phyloP scores from a whole-genome alignment of 2,113 vertebrate genomes.

The Lasiurus borealis region DNA sequence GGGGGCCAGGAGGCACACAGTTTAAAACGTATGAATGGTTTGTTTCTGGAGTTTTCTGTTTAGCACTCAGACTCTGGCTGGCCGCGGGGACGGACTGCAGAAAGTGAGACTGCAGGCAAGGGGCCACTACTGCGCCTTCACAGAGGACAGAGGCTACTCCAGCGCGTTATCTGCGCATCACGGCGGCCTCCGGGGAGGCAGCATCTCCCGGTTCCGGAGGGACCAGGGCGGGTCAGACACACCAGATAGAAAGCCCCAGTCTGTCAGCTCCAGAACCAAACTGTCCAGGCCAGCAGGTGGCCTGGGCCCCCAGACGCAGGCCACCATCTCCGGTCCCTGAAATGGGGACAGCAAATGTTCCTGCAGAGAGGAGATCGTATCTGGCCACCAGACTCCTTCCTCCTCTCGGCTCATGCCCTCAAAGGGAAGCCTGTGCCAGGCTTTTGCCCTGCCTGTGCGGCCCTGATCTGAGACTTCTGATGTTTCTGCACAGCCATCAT shows the following conservation, averaged over 20 bases:
- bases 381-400: too few relatives aligned
- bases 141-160: not conserved
- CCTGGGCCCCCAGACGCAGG: not conserved
- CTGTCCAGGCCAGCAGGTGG: not conserved
- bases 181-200: accelerated
- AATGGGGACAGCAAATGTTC: not conserved
- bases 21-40: not conserved
- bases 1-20: not conserved
- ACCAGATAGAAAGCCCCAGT: not conserved
- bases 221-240: accelerated
- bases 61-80: too few relatives aligned
- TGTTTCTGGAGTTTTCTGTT: not conserved
- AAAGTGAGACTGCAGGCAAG: not conserved
- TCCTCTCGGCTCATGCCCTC: accelerated
- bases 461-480: not conserved
- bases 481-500: not conserved
- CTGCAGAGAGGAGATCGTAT: not conserved
- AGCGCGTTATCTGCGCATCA: accelerated
- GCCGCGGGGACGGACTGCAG: not conserved
- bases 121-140: not conserved
- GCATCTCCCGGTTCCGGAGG: accelerated
- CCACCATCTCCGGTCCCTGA: not conserved
- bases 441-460: not conserved
- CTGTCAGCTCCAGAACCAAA: not conserved
- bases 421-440: too few relatives aligned